Percentiles rank a stretch among this genome's conserved stretches.
Conservation (phyloP, 2,797 vertebrate species). For the Syndactyla subalaris region DNA sequence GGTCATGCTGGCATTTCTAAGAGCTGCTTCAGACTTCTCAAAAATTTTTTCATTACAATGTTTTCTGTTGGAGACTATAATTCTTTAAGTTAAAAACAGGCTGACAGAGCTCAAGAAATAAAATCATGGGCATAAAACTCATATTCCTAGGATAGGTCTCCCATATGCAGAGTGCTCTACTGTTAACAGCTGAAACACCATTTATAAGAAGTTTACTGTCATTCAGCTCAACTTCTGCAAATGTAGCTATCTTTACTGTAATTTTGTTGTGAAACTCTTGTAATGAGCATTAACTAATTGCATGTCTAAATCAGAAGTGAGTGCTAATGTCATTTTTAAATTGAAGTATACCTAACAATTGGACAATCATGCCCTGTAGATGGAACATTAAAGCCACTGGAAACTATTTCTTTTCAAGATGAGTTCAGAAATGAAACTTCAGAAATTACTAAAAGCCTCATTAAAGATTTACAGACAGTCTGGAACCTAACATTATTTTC, state of each 20-base stretch:
- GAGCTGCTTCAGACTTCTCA: constrained; percentile 37
- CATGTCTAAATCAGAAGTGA: not conserved
- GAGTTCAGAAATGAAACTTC: constrained; percentile 24
- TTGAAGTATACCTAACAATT: not conserved
- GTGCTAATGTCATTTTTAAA: not conserved
- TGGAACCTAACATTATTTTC: not conserved
- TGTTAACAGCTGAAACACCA: not conserved
- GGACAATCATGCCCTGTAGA: not conserved
- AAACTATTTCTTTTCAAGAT: not conserved
- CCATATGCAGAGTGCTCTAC: not conserved
- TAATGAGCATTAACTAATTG: constrained; percentile 2
- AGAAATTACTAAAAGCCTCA: constrained; percentile 43
- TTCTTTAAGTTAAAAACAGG: constrained; percentile 26
- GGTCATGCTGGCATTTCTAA: constrained; percentile 59
- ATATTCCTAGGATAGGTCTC: not conserved
- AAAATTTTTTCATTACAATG: constrained; percentile 46
- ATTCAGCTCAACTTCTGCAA: not conserved
- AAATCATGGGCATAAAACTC: not conserved
- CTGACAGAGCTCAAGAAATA: not conserved
- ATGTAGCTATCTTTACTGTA: constrained; percentile 19
- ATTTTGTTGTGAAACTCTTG: constrained; percentile 10
- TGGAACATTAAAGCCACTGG: not conserved
- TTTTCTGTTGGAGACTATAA: constrained; percentile 44
- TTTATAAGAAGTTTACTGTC: constrained; percentile 17
- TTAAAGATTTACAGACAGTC: constrained; percentile 29